Evolutionary conservation across 2,888 invertebrate species (phyloP).

Genomic region (Gortyna flavago): DNA sequence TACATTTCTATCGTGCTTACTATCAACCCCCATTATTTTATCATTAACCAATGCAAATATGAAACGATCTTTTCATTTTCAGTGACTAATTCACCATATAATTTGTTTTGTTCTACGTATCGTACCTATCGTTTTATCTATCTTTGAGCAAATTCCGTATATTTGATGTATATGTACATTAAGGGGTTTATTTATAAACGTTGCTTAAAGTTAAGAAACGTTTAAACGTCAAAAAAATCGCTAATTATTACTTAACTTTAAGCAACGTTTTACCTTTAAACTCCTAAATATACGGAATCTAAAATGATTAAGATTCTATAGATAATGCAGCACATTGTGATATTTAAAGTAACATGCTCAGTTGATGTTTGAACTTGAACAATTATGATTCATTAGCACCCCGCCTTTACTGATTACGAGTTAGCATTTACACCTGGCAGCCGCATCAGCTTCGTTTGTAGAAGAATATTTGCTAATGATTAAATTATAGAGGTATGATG

Average conservation of each 20-base stretch:
- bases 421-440: slow-evolving; percentile 58
- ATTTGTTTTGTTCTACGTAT: slow-evolving; percentile 29
- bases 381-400: slow-evolving; percentile 70
- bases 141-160: not conserved
- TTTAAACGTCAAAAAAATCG: not conserved
- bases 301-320: slow-evolving; percentile 8
- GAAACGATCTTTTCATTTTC: slow-evolving; percentile 78
- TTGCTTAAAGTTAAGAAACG: not conserved
- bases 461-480: not conserved
- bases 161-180: no score
- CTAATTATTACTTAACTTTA: not conserved
- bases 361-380: slow-evolving; percentile 61
- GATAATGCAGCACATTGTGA: slow-evolving; percentile 23
- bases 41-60: slow-evolving; percentile 87
- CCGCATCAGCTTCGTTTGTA: slow-evolving; percentile 18
- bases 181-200: not conserved
- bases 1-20: slow-evolving; percentile 89
- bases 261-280: not conserved
- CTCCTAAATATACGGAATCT: not conserved
- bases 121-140: not conserved
- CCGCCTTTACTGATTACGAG: slow-evolving; percentile 47
- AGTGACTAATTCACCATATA: slow-evolving; percentile 73
- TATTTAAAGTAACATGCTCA: not conserved
- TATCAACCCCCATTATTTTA: slow-evolving; percentile 88
- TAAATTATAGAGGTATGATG: not conserved